Conservation (phyloP, 2,888 invertebrate genomes). For the Eurois occulta region DNA sequence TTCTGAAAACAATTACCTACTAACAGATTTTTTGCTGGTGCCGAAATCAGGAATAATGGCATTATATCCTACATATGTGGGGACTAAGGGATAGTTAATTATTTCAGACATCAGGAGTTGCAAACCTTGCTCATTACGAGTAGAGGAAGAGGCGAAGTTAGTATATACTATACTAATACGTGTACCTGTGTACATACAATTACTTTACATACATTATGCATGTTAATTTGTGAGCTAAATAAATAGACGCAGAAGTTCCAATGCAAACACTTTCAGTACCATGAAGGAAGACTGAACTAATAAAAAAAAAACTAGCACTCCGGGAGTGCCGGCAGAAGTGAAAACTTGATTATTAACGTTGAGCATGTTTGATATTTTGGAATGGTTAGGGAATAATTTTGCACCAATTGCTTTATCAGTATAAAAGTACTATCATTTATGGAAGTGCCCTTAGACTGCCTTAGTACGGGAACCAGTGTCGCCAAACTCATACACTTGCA, state of each 20-base stretch:
- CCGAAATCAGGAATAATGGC: background rate
- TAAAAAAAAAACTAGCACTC: no score
- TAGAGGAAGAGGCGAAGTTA: conserved; percentile 1
- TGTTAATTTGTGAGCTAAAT: conserved; percentile 22
- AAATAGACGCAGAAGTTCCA: conserved; percentile 18
- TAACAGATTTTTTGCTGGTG: background rate
- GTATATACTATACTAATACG: conserved; percentile 22
- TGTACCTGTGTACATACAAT: conserved; percentile 16
- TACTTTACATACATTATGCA: conserved; percentile 35
- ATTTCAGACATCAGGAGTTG: background rate
- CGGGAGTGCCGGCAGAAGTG: no score
- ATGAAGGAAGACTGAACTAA: background rate
- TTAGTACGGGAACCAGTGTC: no score
- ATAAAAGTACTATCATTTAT: no score
- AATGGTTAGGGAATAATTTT: no score
- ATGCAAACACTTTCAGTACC: background rate
- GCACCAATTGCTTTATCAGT: no score
- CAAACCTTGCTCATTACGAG: background rate
- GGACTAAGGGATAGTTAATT: background rate
- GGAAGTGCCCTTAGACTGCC: no score
- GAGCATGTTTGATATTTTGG: no score
- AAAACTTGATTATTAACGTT: no score
- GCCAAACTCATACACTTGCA: no score
- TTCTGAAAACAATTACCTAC: background rate
- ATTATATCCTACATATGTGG: background rate